phyloP scores from a whole-genome alignment of 2,797 vertebrate genomes.

The Hipposideros larvatus region DNA sequence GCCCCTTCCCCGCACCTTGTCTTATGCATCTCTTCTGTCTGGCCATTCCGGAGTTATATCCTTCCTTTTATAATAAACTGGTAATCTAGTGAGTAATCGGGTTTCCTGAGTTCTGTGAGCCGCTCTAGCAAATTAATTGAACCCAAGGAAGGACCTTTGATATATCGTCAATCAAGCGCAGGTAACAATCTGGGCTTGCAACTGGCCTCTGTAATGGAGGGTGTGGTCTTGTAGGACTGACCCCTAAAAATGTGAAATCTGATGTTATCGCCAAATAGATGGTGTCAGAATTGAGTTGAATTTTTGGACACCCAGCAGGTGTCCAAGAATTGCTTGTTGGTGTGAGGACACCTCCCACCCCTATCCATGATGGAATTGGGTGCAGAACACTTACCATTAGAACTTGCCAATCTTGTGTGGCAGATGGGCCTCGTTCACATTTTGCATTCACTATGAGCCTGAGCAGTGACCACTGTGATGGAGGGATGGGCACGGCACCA shows the following conservation, averaged over 20 bases:
- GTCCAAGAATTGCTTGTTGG: background rate
- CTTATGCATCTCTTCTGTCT: background rate
- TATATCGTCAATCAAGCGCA: background rate
- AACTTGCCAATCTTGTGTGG: too few relatives aligned
- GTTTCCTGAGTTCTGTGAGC: background rate
- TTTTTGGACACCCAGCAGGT: background rate
- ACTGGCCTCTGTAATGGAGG: background rate
- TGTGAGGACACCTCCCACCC: background rate
- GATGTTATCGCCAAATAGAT: background rate
- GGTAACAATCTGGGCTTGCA: background rate
- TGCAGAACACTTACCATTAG: rapidly evolving
- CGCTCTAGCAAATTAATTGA: background rate
- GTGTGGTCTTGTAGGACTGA: background rate
- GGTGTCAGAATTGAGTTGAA: background rate
- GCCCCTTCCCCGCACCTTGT: background rate
- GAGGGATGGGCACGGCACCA: too few relatives aligned
- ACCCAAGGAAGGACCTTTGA: background rate
- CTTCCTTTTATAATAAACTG: background rate
- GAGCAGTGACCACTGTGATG: background rate
- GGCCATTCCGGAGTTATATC: background rate
- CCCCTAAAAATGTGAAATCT: background rate
- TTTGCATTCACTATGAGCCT: background rate
- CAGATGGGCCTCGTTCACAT: background rate
- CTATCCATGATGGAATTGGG: rapidly evolving
- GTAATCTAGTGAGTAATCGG: background rate